A percentile compares a stretch with the other conserved stretches of the same genome.
phyloP scores from a whole-genome alignment of 2,797 vertebrate species.

The Orestias chungarensis region DNA sequence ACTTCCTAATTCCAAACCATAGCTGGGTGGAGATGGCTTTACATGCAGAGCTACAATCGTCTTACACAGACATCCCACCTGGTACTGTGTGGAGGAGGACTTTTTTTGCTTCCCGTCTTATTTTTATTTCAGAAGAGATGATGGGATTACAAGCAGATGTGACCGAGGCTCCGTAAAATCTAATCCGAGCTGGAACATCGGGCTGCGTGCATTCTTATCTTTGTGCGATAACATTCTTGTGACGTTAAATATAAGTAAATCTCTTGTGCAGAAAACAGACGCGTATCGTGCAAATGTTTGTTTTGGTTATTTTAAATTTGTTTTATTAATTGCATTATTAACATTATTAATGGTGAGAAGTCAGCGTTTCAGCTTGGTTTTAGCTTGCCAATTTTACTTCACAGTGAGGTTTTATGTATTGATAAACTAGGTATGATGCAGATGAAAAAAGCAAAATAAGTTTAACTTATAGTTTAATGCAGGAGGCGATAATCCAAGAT shows the following conservation, averaged over 20 bases:
- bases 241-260: slow-evolving; percentile 36
- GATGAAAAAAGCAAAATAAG: no score
- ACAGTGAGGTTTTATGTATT: background rate
- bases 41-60: slow-evolving; percentile 26
- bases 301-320: no score
- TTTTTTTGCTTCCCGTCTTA: slow-evolving; percentile 21
- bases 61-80: slow-evolving; percentile 55
- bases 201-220: slow-evolving; percentile 48
- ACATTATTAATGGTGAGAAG: background rate
- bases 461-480: background rate
- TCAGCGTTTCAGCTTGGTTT: background rate
- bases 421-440: background rate
- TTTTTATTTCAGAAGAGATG: slow-evolving; percentile 54
- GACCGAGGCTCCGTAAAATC: slow-evolving; percentile 50
- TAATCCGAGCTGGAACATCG: slow-evolving; percentile 37
- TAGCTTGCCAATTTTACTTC: background rate
- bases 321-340: background rate
- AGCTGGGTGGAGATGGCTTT: slow-evolving; percentile 9
- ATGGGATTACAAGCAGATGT: slow-evolving; percentile 70
- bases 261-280: slow-evolving; percentile 5
- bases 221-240: slow-evolving; percentile 26
- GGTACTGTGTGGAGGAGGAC: slow-evolving; percentile 43
- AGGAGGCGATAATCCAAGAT: background rate
- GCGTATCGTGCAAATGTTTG: background rate
- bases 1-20: slow-evolving; percentile 21